Conservation (phyloP, 2,888 invertebrate genomes). For the Ennomos quercinarius region DNA sequence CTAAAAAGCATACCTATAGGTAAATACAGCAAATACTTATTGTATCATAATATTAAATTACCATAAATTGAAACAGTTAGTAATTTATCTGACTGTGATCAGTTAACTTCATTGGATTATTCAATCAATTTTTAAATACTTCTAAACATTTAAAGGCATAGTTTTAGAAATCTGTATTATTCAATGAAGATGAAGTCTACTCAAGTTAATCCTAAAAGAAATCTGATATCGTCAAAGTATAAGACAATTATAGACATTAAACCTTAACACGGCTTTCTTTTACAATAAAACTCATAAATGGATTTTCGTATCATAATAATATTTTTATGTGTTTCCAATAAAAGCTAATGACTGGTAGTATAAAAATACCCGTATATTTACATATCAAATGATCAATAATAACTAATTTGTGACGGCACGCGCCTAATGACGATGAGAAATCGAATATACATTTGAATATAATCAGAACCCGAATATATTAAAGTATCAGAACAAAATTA, state of each 20-base stretch:
- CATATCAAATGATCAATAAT: constrained; percentile 44
- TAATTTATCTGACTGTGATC: too few species aligned
- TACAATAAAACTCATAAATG: constrained; percentile 37
- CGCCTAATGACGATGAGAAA: constrained; percentile 41
- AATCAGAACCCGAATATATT: constrained; percentile 30
- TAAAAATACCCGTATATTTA: constrained; percentile 41
- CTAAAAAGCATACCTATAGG: too few species aligned
- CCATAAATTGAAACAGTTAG: too few species aligned
- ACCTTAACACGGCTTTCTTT: constrained; percentile 35
- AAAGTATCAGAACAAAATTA: constrained; percentile 19
- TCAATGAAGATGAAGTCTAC: not conserved
- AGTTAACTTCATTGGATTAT: too few species aligned
- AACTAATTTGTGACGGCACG: constrained; percentile 38
- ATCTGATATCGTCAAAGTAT: constrained; percentile 15
- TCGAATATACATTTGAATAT: constrained; percentile 29
- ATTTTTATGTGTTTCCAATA: constrained; percentile 44
- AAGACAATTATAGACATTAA: constrained; percentile 21
- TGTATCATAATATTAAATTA: too few species aligned
- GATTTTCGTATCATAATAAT: constrained; percentile 42
- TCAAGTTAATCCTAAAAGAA: constrained; percentile 11
- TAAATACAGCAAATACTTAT: too few species aligned
- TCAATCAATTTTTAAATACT: too few species aligned
- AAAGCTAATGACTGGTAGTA: constrained; percentile 42
- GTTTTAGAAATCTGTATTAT: too few species aligned
- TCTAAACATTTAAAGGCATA: too few species aligned